These are phyloP conservation scores for Tuta absoluta DNA, from an alignment of 2,888 invertebrate species.

Conservation along the genomic window DNA sequence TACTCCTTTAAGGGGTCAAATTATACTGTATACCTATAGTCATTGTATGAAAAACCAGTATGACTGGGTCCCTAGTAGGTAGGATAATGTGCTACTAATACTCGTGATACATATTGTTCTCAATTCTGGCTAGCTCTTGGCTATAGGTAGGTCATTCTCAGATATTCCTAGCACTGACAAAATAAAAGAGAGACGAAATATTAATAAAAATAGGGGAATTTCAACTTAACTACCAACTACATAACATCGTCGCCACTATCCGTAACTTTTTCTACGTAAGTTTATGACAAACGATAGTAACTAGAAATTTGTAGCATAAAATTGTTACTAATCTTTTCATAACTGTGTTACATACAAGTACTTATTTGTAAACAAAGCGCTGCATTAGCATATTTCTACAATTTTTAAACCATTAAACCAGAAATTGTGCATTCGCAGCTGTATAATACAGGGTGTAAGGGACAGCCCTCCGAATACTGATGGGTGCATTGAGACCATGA, in stretches of 20 bases:
- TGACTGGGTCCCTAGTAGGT: no score
- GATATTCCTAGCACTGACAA: no score
- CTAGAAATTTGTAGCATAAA: constrained; percentile 21
- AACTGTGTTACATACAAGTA: constrained; percentile 27
- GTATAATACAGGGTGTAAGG: not conserved
- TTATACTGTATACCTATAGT: no score
- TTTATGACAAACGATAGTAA: constrained; percentile 28
- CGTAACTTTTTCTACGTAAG: not conserved
- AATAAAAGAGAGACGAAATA: no score
- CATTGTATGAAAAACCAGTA: no score
- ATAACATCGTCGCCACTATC: not conserved
- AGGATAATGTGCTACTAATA: no score
- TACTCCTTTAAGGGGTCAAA: no score
- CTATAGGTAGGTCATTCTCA: no score
- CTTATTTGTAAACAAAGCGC: constrained; percentile 20
- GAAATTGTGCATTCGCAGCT: not conserved
- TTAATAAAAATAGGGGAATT: no score
- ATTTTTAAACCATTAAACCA: constrained; percentile 21
- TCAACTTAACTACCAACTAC: not conserved
- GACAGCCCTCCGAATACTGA: not conserved
- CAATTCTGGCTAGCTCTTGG: no score
- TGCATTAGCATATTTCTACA: constrained; percentile 31
- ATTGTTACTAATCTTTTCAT: constrained; percentile 17
- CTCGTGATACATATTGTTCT: no score
- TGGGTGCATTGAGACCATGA: no score